Conservation (phyloP, 2,113 vertebrate species). For the Cygnus buccinator region DNA sequence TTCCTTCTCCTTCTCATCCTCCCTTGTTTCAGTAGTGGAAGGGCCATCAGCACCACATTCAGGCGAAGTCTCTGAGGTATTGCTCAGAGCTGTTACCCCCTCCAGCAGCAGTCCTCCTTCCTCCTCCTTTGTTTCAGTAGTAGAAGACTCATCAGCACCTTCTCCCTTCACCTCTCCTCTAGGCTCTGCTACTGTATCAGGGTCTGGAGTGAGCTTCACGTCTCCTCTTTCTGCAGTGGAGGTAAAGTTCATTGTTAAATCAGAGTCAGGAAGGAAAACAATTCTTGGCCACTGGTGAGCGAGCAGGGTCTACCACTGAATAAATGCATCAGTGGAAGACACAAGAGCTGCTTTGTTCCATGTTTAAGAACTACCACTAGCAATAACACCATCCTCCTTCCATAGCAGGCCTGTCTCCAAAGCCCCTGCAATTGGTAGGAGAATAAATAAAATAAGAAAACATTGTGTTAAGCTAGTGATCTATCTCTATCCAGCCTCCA, state of each 20-base stretch:
- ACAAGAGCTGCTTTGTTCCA: background rate
- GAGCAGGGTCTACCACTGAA: background rate
- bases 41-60: fast-evolving
- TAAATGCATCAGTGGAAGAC: background rate
- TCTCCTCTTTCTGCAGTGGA: background rate
- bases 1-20: background rate
- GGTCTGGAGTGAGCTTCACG: background rate
- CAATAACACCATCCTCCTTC: background rate
- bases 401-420: background rate
- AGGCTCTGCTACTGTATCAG: background rate
- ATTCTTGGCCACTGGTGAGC: background rate
- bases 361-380: background rate
- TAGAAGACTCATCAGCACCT: background rate
- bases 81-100: background rate
- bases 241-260: background rate
- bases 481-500: background rate
- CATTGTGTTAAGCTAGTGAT: fast-evolving
- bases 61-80: background rate
- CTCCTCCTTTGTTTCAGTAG: background rate
- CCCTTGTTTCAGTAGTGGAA: background rate
- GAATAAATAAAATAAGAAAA: background rate
- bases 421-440: background rate
- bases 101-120: background rate
- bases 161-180: background rate
- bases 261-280: background rate